Evolutionary conservation across 2,113 vertebrate species (phyloP), one percentile per base, ranked within the genome.

Genomic region (Astur gentilis): DNA sequence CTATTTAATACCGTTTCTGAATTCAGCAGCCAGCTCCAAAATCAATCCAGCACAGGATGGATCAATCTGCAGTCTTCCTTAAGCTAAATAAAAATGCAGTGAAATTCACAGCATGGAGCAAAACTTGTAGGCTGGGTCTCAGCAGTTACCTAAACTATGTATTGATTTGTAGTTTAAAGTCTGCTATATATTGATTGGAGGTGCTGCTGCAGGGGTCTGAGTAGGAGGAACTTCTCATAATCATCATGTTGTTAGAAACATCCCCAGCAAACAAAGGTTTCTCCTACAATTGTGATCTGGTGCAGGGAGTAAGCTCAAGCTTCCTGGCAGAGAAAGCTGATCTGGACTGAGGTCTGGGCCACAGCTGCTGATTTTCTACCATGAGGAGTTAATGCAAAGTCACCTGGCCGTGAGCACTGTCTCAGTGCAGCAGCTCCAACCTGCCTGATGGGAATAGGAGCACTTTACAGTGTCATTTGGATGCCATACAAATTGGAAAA

Each of bases 11-110:
- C 15, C 23, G 10, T 32, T 40, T 36, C 70, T 71, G 65, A 75
- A 87, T 85, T 82, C 91, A 82, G n/a, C 69, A 89, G 34, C 71
- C 69, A 83, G 47, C 69, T 81, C 54, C 67, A 89, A 93, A 89
- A 58, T 61, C 84, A 77, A 26, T 50, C 69, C 69, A 82, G 64
- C 78, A 67, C 11, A 29, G 65, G 17, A 17, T 4, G 26, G 93
- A 82, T 81, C 82, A 65, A 44, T 52, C 55, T 47, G 60, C 23
- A 38, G 36, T 11, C 31, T 73, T 57, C 40, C 54, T 78, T 52
- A 73, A 92, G 82, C 65, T 82, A 62, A 61, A 78, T 49, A 78
- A 92, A 82, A 95, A 71, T 17, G 36, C 65, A 79, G 61, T 6
- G 1, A 47, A 66, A 71, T 12, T 52, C 38, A 8, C n/a, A 52